Evolutionary conservation across 2,888 invertebrate species (phyloP), one percentile per base, ranked within the genome.

Genomic region (Lasioglossum calceatum): DNA sequence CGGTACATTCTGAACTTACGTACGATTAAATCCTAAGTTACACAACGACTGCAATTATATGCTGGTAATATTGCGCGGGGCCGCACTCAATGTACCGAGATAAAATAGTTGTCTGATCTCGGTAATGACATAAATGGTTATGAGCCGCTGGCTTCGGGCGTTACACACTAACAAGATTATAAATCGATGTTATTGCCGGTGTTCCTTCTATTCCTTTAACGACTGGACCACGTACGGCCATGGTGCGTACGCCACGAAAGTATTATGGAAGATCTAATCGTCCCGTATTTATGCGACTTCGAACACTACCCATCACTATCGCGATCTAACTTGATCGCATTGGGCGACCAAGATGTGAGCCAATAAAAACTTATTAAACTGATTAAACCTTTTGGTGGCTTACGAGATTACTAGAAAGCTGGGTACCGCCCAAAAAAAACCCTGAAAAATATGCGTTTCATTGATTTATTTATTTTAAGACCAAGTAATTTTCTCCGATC

Each of bases 11-110:
- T 82, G 86, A 86, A 87, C 86, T 90, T 87, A 88, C 89, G 81
- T 80, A 79, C 89, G 90, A 90, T 90, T 89, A 90, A 88, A 87
- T 84, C 80, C 87, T 79, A 84, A 81, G 86, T 89, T 90, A 87
- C 88, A 85, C 76, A 76, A 90, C 87, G 84, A 79, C 81, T 73
- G 87, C 84, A 87, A 90, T 90, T 90, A 90, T 88, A 82, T 58
- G 85, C 82, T 70, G 54, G 81, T 88, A 89, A 87, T 89, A 81
- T 79, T 70, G 75, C 64, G 36, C 76, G 67, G 2, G 77, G 27
- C 61, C 44, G 50, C 39, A 27, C 72, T 73, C 87, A 76, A 82
- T 84, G 88, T 72, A 50, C 64, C 77, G 75, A 64, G 84, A 89
- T 85, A 82, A 89, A 90, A 84, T 81, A 79, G 70, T 54, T 72